These are phyloP conservation scores for Drosophila bunnanda DNA, from an alignment of 2,888 invertebrate species.

Conservation along the genomic window DNA sequence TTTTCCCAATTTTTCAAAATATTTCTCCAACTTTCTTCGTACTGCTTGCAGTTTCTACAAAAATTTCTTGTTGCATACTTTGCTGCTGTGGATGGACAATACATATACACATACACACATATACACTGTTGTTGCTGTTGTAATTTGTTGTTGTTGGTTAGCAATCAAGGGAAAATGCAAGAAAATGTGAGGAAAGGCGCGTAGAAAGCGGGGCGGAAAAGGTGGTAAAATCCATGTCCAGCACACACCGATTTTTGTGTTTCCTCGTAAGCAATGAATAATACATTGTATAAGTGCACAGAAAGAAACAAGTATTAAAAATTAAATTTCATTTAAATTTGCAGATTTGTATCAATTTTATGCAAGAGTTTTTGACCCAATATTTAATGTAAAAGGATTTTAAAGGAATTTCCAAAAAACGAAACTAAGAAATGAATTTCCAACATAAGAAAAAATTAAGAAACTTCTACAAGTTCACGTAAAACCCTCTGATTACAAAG, in stretches of 20 bases:
- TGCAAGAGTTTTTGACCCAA: no score
- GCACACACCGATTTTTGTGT: conserved; percentile 21
- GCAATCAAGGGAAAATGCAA: conserved; percentile 23
- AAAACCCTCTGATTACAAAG: no score
- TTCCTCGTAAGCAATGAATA: conserved; percentile 34
- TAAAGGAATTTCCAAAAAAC: no score
- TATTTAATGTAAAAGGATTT: no score
- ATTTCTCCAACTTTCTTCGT: conserved; percentile 10
- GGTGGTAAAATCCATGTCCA: conserved; percentile 25
- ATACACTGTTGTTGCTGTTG: conserved; percentile 7
- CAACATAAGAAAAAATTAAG: neutral
- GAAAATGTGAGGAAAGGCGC: neutral
- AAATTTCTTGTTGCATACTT: conserved; percentile 39
- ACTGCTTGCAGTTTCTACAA: conserved; percentile 36
- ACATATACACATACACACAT: conserved; percentile 35
- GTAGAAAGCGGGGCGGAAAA: neutral
- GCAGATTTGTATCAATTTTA: no score
- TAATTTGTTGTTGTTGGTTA: conserved; percentile 12
- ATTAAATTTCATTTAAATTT: no score
- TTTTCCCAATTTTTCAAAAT: neutral
- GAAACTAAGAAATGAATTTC: neutral
- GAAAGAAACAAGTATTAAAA: neutral
- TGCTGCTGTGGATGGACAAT: conserved; percentile 41
- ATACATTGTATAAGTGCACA: conserved; percentile 28
- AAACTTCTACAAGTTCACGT: no score